Conservation (phyloP, 2,113 vertebrate genomes). For the Pseudopipra pipra region DNA sequence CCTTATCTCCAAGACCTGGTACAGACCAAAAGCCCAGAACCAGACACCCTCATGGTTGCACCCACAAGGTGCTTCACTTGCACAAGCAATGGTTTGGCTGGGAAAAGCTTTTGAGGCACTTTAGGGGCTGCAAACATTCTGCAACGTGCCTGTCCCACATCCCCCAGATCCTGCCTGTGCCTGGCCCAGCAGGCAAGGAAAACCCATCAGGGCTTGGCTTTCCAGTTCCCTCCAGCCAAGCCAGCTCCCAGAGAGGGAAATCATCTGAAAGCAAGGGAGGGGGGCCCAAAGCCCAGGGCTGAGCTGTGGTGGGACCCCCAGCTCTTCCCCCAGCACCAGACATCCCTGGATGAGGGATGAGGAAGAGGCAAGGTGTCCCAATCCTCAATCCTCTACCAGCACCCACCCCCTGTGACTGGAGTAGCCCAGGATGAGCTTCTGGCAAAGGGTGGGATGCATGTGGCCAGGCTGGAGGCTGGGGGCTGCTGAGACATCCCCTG, state of each 20-base stretch:
- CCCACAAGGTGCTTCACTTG: rapidly evolving
- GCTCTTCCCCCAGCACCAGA: background rate
- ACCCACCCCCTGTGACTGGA: rapidly evolving
- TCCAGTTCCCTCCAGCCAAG: background rate
- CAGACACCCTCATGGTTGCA: rapidly evolving
- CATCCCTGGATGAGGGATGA: background rate
- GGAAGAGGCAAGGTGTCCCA: background rate
- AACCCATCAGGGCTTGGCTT: background rate
- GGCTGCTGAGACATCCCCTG: background rate
- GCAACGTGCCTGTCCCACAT: too few species aligned
- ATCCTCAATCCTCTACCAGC: rapidly evolving
- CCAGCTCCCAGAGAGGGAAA: background rate
- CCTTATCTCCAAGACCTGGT: background rate
- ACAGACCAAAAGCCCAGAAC: background rate
- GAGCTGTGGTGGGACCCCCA: background rate
- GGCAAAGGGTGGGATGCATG: rapidly evolving
- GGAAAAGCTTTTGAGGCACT: background rate
- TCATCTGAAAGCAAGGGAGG: rapidly evolving
- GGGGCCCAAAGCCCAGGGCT: rapidly evolving
- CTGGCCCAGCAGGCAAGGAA: background rate
- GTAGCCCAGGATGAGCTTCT: background rate
- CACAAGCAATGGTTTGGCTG: too few species aligned
- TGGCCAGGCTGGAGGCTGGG: background rate
- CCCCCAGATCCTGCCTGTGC: background rate
- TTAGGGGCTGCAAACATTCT: background rate